A percentile compares a stretch with the other conserved stretches of the same genome.
Conservation (phyloP, 2,797 vertebrate genomes). For the Catamblyrhynchus diadema region DNA sequence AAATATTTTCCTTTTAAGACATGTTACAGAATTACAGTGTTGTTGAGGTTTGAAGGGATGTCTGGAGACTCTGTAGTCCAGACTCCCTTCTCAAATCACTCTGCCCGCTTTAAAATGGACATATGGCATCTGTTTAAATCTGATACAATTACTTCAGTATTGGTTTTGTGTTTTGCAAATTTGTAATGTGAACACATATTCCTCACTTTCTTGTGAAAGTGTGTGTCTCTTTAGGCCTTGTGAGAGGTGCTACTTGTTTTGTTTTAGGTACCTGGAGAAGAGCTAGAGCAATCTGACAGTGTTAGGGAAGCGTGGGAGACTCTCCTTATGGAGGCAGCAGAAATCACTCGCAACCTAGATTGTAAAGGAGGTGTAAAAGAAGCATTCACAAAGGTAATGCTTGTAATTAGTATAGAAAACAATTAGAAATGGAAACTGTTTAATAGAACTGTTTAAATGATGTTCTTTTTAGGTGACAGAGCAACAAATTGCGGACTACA, state of each 20-base stretch:
- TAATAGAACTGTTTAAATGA: neutral
- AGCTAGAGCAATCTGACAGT: constrained; percentile 70
- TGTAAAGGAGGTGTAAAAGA: constrained; percentile 79
- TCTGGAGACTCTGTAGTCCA: neutral
- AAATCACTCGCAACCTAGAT: constrained; percentile 78
- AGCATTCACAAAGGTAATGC: constrained; percentile 84
- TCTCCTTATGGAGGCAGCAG: constrained; percentile 80
- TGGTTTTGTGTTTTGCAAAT: neutral
- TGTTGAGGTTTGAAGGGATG: neutral
- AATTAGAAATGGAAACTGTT: neutral
- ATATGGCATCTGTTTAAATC: neutral
- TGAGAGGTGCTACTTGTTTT: neutral
- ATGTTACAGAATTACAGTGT: neutral
- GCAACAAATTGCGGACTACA: constrained; percentile 78
- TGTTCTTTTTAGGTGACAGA: constrained; percentile 79
- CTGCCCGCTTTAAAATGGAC: neutral
- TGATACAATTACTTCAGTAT: neutral
- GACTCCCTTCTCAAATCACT: neutral
- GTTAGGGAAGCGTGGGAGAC: constrained; percentile 80
- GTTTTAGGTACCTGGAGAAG: constrained; percentile 79
- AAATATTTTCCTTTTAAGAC: neutral
- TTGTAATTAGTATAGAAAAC: neutral
- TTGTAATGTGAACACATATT: neutral
- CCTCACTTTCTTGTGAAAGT: neutral
- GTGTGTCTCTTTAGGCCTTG: neutral